Conservation (phyloP, 2,888 invertebrate genomes). For the Drosophila pullipes region DNA sequence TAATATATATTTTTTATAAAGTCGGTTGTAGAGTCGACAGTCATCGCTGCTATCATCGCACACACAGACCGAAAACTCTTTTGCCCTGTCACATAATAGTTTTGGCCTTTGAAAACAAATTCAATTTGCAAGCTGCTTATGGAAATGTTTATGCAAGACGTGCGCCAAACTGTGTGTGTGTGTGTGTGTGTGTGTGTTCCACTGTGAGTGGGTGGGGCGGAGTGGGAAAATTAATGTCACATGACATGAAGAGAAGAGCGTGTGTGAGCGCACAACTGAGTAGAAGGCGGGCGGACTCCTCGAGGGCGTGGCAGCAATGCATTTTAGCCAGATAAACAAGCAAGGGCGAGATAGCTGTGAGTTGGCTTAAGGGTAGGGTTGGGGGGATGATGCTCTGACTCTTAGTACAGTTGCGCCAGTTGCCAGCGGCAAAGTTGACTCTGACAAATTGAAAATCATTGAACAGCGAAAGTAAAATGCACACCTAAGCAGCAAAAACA, state of each 20-base stretch:
- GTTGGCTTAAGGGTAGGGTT: background rate
- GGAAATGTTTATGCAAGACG: constrained; percentile 79
- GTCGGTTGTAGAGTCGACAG: constrained; percentile 8
- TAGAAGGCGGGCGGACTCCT: background rate
- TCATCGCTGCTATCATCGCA: constrained; percentile 26
- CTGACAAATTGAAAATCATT: constrained; percentile 79
- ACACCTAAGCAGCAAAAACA: constrained; percentile 51
- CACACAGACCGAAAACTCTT: constrained; percentile 43
- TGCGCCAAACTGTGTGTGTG: constrained; percentile 43
- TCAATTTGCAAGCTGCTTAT: constrained; percentile 79
- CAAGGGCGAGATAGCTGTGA: background rate
- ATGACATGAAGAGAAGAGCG: constrained; percentile 40
- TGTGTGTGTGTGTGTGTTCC: background rate
- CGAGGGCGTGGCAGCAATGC: constrained; percentile 58
- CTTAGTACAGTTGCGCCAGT: constrained; percentile 63
- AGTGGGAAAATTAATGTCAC: constrained; percentile 70
- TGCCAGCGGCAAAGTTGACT: constrained; percentile 59
- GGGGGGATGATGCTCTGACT: constrained; percentile 36
- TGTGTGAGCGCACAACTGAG: constrained; percentile 11
- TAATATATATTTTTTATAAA: constrained; percentile 32
- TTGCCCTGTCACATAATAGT: constrained; percentile 68
- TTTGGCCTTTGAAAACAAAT: constrained; percentile 81
- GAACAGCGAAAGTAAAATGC: constrained; percentile 65
- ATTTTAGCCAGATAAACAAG: constrained; percentile 70
- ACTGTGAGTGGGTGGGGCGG: background rate